These are phyloP conservation scores for Hipposideros larvatus DNA, from an alignment of 2,797 vertebrate species.

Conservation along the genomic window DNA sequence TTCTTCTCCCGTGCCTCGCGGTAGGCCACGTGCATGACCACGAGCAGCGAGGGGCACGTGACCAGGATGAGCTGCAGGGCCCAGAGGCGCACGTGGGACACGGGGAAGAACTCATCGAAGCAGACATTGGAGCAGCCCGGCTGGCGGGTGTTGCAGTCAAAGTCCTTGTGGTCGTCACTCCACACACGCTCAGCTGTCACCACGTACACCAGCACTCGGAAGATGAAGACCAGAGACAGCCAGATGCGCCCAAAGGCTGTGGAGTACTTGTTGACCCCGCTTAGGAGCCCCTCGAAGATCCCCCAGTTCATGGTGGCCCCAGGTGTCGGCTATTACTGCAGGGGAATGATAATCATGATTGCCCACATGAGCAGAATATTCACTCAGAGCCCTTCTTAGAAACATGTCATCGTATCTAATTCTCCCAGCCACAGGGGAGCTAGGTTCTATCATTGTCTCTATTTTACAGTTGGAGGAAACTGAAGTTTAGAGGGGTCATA, in stretches of 20 bases:
- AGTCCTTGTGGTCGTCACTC: conserved; percentile 97
- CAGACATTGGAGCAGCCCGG: conserved; percentile 98
- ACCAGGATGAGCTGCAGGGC: conserved; percentile 99
- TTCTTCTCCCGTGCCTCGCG: conserved; percentile 92
- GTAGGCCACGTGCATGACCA: conserved; percentile 97
- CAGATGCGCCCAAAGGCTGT: conserved; percentile 97
- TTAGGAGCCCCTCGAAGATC: conserved; percentile 94
- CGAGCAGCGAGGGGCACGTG: conserved; percentile 96
- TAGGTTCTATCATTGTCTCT: not conserved
- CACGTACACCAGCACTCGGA: conserved; percentile 96
- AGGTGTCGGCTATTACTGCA: not conserved
- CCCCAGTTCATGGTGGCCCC: conserved; percentile 94
- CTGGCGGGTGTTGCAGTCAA: conserved; percentile 95
- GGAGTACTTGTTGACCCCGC: conserved; percentile 96
- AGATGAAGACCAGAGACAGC: conserved; percentile 97
- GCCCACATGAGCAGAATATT: not conserved
- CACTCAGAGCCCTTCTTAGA: not conserved
- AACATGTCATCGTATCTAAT: not conserved
- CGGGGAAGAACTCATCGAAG: conserved; percentile 95
- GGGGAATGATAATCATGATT: not conserved
- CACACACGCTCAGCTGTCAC: conserved; percentile 96
- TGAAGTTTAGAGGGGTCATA: not conserved
- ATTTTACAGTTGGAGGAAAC: conserved; percentile 39
- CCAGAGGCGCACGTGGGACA: conserved; percentile 98
- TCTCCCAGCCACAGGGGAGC: not conserved